Evolutionary conservation across 2,797 vertebrate genomes (phyloP).

Genomic region (Mus minutoides): DNA sequence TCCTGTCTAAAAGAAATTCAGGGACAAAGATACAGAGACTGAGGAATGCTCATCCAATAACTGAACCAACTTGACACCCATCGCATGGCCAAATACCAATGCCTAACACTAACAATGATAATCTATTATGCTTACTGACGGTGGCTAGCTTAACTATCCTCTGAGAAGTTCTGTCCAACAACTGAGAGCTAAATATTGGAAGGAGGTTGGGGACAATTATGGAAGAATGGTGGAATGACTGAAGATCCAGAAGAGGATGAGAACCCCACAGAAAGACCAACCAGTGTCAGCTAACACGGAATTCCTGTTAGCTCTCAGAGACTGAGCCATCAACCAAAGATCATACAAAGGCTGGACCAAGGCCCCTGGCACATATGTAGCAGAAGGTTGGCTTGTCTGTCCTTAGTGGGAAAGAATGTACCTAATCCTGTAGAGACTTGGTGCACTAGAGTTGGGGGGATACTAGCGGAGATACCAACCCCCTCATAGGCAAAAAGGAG

Average conservation of each 20-base stretch:
- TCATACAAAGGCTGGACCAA: background rate
- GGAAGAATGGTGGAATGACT: background rate
- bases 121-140: background rate
- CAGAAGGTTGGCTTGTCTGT: background rate
- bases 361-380: background rate
- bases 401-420: background rate
- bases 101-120: background rate
- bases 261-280: background rate
- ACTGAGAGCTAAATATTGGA: background rate
- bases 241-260: background rate
- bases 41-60: background rate
- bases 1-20: background rate
- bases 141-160: background rate
- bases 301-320: background rate
- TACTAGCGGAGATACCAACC: background rate
- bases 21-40: background rate
- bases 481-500: background rate
- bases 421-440: background rate
- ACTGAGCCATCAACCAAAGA: no score
- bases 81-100: background rate
- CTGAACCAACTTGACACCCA: background rate
- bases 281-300: background rate
- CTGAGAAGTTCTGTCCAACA: background rate
- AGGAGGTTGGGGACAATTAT: background rate
- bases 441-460: background rate